Base-by-base conservation (phyloP, 2,888 invertebrate genomes). In the Cheilosia vernalis region DNA sequence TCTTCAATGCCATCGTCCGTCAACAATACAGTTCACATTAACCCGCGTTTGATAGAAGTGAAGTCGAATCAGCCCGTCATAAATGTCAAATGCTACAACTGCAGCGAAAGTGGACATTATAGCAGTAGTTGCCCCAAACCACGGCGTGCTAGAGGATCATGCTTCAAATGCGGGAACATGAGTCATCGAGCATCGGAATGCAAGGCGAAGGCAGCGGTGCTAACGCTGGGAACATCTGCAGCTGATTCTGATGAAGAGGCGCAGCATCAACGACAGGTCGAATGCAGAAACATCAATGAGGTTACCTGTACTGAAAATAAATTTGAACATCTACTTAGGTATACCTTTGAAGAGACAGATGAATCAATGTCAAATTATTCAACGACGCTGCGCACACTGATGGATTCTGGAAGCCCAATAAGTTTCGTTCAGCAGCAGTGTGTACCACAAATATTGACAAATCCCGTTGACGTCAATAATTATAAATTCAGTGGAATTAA, bases 341-440 rank as follows among this genome's bases (percentile, higher is more conserved):
- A 66, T 27, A 51, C 6, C 7, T 66, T 66, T 66, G 19, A 40
- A 21, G 24, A 40, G 15, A 51, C 13, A 51, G 15, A 7, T 10
- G 51, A 24, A 6, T 9, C 51, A 66, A 4, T 7, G 6, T 2
- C 53, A 15, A 33, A 40, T 19, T 63, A 49, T 47, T 70, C 60
- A 56, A 47, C 30, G 21, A 55, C 60, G 10, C 60, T 42, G 21
- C 24, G 13, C 24, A 67, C 67, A 5, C 40, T 77, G 33, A 58
- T 77, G 44, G 61, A 67, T 77, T 58, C 49, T n/a, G 61, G 58
- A 40, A 51, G 66, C 66, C 66, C 42, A 3, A 40, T 66, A 37
- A 76, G 76, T 60, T 76, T 76, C 21, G 10, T 76, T 2, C 49
- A 51, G 64, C 64, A 64, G 51, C 13, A 19, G 3, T 63, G 27